Percentiles rank a stretch among this genome's conserved stretches.
phyloP scores from a whole-genome alignment of 2,888 invertebrate species.

The Rosalia funebris region DNA sequence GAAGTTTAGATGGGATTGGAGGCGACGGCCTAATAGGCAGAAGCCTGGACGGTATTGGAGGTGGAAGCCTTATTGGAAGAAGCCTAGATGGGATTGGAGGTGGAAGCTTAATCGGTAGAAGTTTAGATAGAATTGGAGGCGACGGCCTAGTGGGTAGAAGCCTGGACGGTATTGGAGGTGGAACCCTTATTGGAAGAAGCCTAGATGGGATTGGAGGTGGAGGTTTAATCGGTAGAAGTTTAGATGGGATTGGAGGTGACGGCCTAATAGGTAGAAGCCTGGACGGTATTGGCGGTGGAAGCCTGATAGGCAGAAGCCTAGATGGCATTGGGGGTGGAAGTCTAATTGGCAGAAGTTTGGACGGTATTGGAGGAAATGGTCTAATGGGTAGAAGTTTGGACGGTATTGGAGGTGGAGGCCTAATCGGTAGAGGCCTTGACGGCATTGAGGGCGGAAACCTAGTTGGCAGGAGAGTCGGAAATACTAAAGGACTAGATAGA shows the following conservation, averaged over 20 bases:
- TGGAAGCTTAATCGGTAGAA: background rate
- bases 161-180: background rate
- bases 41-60: background rate
- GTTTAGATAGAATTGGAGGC: background rate
- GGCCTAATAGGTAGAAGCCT: background rate
- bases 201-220: background rate
- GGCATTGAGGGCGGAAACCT: slow-evolving; percentile 37
- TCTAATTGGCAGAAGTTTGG: slow-evolving; percentile 1
- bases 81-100: background rate
- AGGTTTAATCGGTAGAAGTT: background rate
- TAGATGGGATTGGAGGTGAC: background rate
- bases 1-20: background rate
- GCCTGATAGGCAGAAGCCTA: background rate
- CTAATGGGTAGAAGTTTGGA: slow-evolving; percentile 27
- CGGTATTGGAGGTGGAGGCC: slow-evolving; percentile 13
- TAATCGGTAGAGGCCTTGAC: slow-evolving; percentile 36
- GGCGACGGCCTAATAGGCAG: background rate
- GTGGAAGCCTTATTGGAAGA: background rate
- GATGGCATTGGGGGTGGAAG: slow-evolving; percentile 4
- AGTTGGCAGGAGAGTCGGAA: no score
- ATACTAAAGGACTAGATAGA: background rate
- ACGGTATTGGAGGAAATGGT: slow-evolving; percentile 6
- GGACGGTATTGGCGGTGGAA: background rate
- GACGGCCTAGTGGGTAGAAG: background rate
- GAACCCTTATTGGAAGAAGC: background rate